Conservation (phyloP, 2,888 invertebrate genomes). For the Drosophila macrospina region DNA sequence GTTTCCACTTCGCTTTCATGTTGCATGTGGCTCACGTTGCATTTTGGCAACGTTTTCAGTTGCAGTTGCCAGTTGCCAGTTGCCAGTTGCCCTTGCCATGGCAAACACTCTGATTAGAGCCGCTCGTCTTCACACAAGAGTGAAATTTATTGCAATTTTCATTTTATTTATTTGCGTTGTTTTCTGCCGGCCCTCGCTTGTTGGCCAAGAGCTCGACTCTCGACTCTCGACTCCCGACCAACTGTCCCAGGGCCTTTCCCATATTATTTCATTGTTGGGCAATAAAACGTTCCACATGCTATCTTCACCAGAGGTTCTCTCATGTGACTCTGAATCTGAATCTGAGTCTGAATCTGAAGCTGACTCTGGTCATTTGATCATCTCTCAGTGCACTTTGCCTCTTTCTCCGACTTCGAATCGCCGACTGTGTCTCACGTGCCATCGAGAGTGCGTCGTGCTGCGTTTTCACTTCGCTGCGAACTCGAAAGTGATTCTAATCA, state of each 20-base stretch:
- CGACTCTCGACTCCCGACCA: conserved; percentile 29
- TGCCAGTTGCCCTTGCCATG: conserved; percentile 55
- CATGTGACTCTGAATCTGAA: conserved; percentile 36
- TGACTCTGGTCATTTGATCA: conserved; percentile 31
- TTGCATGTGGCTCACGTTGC: conserved; percentile 78
- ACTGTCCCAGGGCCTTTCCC: conserved; percentile 54
- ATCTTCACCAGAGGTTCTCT: conserved; percentile 39
- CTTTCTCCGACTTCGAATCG: conserved; percentile 13
- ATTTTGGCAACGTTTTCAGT: conserved; percentile 66
- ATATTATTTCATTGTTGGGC: conserved; percentile 69
- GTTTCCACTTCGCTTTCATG: conserved; percentile 68
- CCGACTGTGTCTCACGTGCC: conserved; percentile 68
- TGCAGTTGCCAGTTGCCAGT: conserved; percentile 38
- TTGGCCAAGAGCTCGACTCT: conserved; percentile 28
- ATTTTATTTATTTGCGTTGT: conserved; percentile 67
- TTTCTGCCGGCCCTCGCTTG: not conserved
- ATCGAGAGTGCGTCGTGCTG: conserved; percentile 68
- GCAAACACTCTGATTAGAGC: conserved; percentile 71
- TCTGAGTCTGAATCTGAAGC: conserved; percentile 30
- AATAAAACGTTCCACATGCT: conserved; percentile 55
- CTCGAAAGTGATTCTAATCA: conserved; percentile 78
- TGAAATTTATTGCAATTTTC: conserved; percentile 79
- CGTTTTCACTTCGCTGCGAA: conserved; percentile 65
- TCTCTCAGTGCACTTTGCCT: conserved; percentile 50
- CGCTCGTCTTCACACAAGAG: conserved; percentile 74